Evolutionary conservation across 1,140 invertebrate species (phyloP), one percentile per base, ranked within the genome.

Genomic region (Apocrypta bakeri): DNA sequence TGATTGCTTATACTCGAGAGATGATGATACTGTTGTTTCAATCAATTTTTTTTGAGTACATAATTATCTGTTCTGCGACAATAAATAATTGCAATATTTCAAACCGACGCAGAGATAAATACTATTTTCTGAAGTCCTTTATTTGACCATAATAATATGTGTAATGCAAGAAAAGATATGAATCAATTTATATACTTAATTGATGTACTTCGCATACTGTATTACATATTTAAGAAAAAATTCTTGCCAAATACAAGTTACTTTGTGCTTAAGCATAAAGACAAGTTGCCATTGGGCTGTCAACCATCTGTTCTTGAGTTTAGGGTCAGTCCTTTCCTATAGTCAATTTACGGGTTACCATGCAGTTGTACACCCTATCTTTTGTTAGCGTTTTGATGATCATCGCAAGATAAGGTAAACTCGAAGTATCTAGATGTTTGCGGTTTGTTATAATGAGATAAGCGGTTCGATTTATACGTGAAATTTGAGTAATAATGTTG

Each of bases 301-400:
- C n/a, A n/a, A 76, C 68, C 81, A 83, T 83, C 81, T 83, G 42
- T 72, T 4, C 29, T 73, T 73, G 42, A 40, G 6, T 71, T 27
- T 61, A 37, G 6, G 33, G 1, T n/a, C 14, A 17, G 42, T 48
- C 42, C 42, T 48, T 48, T 48, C 25, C 78, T 64, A 17, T 64
- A 25, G 72, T 37, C 80, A 63, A 73, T 78, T 74, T 79, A 83
- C 76, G 82, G 72, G 76, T 79, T 83, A 61, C 82, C 14, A 79
- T 83, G 17, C 48, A 56, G 48, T n/a, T 56, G n/a, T n/a, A 83
- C 82, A 79, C 82, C 82, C 82, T 83, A n/a, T 56, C 42, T 56
- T 2, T 6, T 25, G 24, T 27, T 74, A 61, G 74, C 79, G 76
- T 74, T 83, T 78, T 64, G 81, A 83, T 79, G 82, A 31, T 2